Evolutionary conservation across 2,113 vertebrate genomes (phyloP).

Genomic region (Malaclemys terrapin): DNA sequence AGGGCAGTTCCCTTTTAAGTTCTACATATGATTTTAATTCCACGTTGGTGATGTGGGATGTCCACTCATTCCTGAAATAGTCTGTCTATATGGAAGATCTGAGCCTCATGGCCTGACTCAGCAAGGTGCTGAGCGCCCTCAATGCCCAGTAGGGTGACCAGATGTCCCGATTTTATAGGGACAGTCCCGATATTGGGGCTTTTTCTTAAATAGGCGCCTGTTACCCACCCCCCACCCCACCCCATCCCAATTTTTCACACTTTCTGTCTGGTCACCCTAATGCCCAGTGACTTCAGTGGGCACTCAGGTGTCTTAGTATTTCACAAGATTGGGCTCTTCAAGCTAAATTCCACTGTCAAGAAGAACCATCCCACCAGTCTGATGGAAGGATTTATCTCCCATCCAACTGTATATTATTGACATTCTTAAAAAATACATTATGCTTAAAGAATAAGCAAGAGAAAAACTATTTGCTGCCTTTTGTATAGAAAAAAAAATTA

Average conservation of each 20-base stretch:
- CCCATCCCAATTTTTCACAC: no score
- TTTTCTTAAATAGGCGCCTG: no score
- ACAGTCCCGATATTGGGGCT: no score
- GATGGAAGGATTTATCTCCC: neutral
- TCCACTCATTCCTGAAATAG: neutral
- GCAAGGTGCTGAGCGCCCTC: neutral
- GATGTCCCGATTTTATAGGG: no score
- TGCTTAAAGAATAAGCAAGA: neutral
- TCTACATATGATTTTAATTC: conserved; percentile 14
- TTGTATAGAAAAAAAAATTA: neutral
- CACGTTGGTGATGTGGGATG: neutral
- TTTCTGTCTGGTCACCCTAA: neutral
- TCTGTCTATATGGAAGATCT: accelerated
- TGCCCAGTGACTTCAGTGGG: neutral
- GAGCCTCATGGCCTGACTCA: conserved; percentile 5
- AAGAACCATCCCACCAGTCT: neutral
- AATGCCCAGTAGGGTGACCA: neutral
- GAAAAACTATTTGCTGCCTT: neutral
- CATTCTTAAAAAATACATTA: neutral
- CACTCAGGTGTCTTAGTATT: neutral
- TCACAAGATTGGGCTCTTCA: neutral
- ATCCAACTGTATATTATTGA: accelerated
- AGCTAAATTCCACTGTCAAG: neutral
- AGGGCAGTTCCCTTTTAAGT: neutral
- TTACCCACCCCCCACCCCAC: no score